These are phyloP conservation scores for Channallabes apus DNA, from an alignment of 2,797 vertebrate species.

Conservation along the genomic window DNA sequence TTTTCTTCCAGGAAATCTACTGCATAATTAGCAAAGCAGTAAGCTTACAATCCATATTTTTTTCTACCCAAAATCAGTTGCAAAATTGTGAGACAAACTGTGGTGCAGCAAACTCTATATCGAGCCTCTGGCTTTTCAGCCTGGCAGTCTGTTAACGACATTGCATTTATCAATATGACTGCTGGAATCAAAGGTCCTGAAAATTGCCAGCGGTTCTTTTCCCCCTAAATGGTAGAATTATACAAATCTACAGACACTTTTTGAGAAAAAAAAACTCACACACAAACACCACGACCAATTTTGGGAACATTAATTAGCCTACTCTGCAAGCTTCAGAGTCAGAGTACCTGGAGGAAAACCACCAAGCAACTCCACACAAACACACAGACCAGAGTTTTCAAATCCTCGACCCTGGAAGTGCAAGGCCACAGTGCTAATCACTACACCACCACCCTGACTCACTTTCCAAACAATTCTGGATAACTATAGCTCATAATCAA, in stretches of 20 bases:
- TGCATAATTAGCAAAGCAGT: constrained; percentile 22
- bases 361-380: too few relatives aligned
- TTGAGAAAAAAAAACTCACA: not conserved
- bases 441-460: too few relatives aligned
- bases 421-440: too few relatives aligned
- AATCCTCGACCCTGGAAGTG: too few relatives aligned
- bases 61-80: not conserved
- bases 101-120: not conserved
- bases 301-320: too few relatives aligned
- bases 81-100: not conserved
- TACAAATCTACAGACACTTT: not conserved
- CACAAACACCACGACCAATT: too few relatives aligned
- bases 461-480: not conserved
- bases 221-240: not conserved
- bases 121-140: not conserved
- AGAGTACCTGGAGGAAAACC: too few relatives aligned
- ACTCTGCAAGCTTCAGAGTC: too few relatives aligned
- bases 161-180: not conserved
- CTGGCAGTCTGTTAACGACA: not conserved
- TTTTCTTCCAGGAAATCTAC: constrained; percentile 18
- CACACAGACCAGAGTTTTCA: too few relatives aligned
- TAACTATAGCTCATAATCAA: not conserved
- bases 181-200: not conserved
- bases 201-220: not conserved
- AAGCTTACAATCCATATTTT: constrained; percentile 18